These are phyloP conservation scores for Eubasilissa splendida DNA, from an alignment of 2,888 invertebrate species.

Conservation along the genomic window DNA sequence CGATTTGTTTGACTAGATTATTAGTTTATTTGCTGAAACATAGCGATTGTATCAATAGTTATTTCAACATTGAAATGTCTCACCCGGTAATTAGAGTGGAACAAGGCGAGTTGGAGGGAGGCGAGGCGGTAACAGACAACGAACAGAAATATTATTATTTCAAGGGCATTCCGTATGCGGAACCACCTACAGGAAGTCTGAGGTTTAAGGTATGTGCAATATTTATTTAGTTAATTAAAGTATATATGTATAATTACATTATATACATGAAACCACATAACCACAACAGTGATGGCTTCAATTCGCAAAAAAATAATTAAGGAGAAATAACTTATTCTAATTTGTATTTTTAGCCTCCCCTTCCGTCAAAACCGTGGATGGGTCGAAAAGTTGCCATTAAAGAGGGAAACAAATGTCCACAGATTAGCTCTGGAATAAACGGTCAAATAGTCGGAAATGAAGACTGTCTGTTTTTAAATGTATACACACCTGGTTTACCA, in stretches of 20 bases:
- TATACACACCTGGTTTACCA: slow-evolving; percentile 57
- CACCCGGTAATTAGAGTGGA: slow-evolving; percentile 61
- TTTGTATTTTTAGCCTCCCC: slow-evolving; percentile 59
- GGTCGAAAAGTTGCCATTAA: slow-evolving; percentile 65
- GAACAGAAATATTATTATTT: slow-evolving; percentile 68
- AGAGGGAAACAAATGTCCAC: slow-evolving; percentile 60
- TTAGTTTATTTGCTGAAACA: no score
- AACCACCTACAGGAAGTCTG: slow-evolving; percentile 63
- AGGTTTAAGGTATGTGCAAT: slow-evolving; percentile 63
- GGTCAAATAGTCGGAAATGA: slow-evolving; percentile 55
- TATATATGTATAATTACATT: no score
- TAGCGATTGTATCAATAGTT: no score
- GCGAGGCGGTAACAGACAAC: slow-evolving; percentile 63
- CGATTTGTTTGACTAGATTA: no score
- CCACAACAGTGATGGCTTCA: no score
- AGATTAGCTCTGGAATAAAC: slow-evolving; percentile 5
- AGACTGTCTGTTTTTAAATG: slow-evolving; percentile 60
- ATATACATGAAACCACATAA: no score
- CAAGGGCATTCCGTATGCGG: slow-evolving; percentile 66
- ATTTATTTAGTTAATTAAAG: no score
- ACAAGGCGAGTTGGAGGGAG: slow-evolving; percentile 66
- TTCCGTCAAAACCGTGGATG: slow-evolving; percentile 61
- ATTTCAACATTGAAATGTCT: slow-evolving; percentile 26
- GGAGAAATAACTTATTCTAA: no score
- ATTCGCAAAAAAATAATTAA: no score